Evolutionary conservation across 2,797 vertebrate genomes (phyloP), one percentile per base, ranked within the genome.

Genomic region (Lateolabrax maculatus): DNA sequence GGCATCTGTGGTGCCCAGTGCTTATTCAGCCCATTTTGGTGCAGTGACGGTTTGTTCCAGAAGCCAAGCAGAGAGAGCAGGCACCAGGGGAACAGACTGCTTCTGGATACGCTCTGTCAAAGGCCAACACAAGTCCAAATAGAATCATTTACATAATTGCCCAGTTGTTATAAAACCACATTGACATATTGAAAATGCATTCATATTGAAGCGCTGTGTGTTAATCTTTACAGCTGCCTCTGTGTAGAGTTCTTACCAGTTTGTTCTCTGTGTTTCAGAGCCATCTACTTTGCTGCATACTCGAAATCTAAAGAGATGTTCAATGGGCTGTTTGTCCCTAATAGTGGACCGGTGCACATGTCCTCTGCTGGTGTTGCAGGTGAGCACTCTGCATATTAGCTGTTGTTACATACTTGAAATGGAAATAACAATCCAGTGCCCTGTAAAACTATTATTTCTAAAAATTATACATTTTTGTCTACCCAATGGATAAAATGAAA

Each of bases 211-310:
- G 41, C 37, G 13, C 21, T 16, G 36, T 61, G 25, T 71, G 49
- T 15, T 60, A 23, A 67, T 77, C 19, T 52, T 77, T 55, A 37
- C 19, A 60, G 15, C 4, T 57, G 39, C 13, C 23, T 66, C 25
- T 23, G 10, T 49, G 46, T 64, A 0, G 41, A 39, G 29, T 68
- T 75, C 29, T 88, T 31, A 91, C 62, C 55, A 31, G 64, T 58
- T 71, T 84, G 29, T 79, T 87, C 53, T 83, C 79, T 93, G 63
- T 87, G 53, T 92, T 93, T 80, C 95, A 99, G 98, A 94, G 98
- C 98, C 60, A 96, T 99, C 86, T 99, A 99, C 89, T 99, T 99
- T 90, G 97, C 95, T 5, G 97, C 98, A 46, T 99, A 99, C 91
- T 99, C 97, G 1, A 98, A 97, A 93, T 96, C 98, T 75, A 99